Base-by-base conservation (phyloP, 2,113 vertebrate species). In the Oryzias javanicus region DNA sequence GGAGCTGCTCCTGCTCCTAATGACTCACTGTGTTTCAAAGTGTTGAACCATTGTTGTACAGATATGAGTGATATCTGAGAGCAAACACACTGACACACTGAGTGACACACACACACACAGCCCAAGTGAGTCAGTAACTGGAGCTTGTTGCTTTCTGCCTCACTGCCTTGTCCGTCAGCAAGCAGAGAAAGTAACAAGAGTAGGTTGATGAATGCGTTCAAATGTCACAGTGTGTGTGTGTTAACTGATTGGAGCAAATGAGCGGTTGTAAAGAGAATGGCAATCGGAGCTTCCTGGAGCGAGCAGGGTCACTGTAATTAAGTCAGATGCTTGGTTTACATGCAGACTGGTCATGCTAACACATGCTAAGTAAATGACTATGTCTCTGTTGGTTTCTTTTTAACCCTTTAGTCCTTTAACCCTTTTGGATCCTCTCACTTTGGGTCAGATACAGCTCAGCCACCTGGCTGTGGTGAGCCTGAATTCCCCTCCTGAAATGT, bases 71-170 rank as follows among this genome's bases (percentile, higher is more conserved):
- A 72, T 56, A 47, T 35, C 8, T 35, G 35, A 35, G 35, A 44
- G 63, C 45, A 40, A 5, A 41, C 27, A 35, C 49, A 48, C 27
- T 56, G 24, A 57, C 7, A 57, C 7, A 52, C 52, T 25, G 25
- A 25, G 25, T 16, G 14, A 18, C 15, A 25, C 15, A 10, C 15
- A 25, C 15, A 10, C 24, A 10, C 14, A 51, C 49, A 25, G 14
- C 22, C 17, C 20, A 17, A 52, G 22, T 55, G 53, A 72, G 45
- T 72, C 56, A 59, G 17, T 24, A 14, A 12, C 14, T 46, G 44
- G 17, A 42, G 61, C 49, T 66, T 20, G 41, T 48, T 64, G 46
- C 62, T 64, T 74, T 72, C 70, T 68, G 79, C 71, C 74, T 68
- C 71, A 74, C 72, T 74, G 71, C 46, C 1, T 29, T 41, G 5